These are phyloP conservation scores for Clupea harengus DNA, from an alignment of 2,113 vertebrate species.

Conservation along the genomic window DNA sequence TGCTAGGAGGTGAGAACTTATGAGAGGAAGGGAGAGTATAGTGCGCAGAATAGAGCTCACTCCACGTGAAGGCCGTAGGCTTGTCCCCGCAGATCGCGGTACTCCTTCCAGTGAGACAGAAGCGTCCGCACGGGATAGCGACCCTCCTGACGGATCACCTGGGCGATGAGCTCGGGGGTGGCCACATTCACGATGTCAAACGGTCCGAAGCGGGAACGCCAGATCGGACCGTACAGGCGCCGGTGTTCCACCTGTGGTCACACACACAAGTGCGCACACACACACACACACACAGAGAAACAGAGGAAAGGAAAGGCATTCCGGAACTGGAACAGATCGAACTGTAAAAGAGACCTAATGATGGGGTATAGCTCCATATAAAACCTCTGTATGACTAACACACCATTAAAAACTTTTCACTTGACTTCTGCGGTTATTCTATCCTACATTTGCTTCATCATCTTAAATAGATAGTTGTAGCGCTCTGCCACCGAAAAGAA, in stretches of 20 bases:
- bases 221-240: conserved; percentile 71
- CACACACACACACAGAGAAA: background rate
- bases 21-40: background rate
- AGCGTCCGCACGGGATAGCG: conserved; percentile 63
- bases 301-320: background rate
- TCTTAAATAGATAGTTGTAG: too few relatives aligned
- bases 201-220: conserved; percentile 69
- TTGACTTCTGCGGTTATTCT: too few relatives aligned
- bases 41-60: conserved; percentile 59
- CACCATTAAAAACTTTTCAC: background rate
- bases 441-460: too few relatives aligned
- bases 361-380: too few relatives aligned
- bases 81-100: conserved; percentile 71
- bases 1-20: background rate
- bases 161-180: conserved; percentile 64
- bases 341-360: background rate
- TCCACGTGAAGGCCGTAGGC: conserved; percentile 74
- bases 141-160: conserved; percentile 74
- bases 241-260: conserved; percentile 61
- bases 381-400: too few relatives aligned
- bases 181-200: conserved; percentile 72
- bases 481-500: too few relatives aligned
- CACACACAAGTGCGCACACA: background rate
- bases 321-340: background rate
- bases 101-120: conserved; percentile 76